Evolutionary conservation across 2,888 invertebrate species (phyloP), one percentile per base, ranked within the genome.

Genomic region (Orgyia antiqua): DNA sequence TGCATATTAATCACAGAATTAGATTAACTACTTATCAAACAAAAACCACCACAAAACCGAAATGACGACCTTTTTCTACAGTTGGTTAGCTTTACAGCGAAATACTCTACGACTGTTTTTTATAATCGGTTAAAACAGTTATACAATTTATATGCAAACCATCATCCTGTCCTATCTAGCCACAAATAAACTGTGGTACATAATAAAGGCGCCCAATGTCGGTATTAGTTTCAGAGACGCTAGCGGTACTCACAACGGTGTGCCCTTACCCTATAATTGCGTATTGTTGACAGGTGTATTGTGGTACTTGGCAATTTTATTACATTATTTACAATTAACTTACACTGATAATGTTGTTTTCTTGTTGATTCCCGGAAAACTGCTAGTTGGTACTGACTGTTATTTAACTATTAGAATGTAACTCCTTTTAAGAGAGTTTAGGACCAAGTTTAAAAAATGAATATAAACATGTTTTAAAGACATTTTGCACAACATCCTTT

Each of bases 161-260:
- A 51, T 39, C 33, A 32, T 33, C 40, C 37, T 31, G 39, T 36
- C 39, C 36, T 42, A 39, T 55, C 53, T 38, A 42, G 40, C 25
- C 27, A 35, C 35, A 36, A 41, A 42, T 46, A 53, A 38, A 49
- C 33, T 32, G 36, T 18, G 35, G 37, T 32, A 45, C 32, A 48
- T 45, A 53, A 58, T 48, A 41, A 43, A 38, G 10, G 31, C 32
- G 37, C 44, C 57, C 49, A 53, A 54, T 57, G 42, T 37, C 44
- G 49, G 51, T 59, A 52, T 55, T 52, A 48, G 39, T 51, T 51
- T 53, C 44, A 57, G 53, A 36, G 50, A 51, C 46, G 46, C 48
- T 53, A 54, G 52, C 63, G 60, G 61, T 60, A 66, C 51, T 33
- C 30, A 38, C 51, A 52, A 57, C 60, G 56, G 59, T 60, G 52